Evolutionary conservation across 2,888 invertebrate species (phyloP), one percentile per base, ranked within the genome.

Genomic region (Drosophila parthenogenetica): DNA sequence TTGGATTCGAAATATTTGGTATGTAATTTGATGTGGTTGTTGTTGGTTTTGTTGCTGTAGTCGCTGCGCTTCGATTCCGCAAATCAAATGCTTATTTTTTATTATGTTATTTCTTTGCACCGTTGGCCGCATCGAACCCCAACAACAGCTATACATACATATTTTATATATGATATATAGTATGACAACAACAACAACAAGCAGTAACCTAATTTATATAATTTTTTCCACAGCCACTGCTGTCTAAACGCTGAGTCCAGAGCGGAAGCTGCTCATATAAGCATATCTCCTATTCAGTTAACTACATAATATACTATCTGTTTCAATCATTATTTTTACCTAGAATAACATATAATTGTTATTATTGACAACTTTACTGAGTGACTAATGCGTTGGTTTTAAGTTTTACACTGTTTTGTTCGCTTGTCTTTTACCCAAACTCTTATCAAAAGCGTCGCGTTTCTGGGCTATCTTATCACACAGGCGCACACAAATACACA

Each of bases 231-330:
- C 45, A 79, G 79, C 14, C 73, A 74, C 43, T 61, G 60, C 43
- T 54, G 49, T 39, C 66, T 70, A 77, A 79, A 74, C 53, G 74
- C 5, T 22, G 46, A 16, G 53, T 25, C 42, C 59, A 53, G 65
- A 78, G 77, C 85, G 83, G 83, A 84, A 83, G 83, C 83, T 84
- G 83, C 83, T 84, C 83, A 84, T 81, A 83, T 68, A 54, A 75
- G 83, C 83, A 84, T 84, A 81, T 84, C 83, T 85, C 83, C 83
- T 63, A 63, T 71, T 63, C 22, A 53, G 37, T 46, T 48, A 25
- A 29, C 10, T 40, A 46, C 29, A 54, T 29, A 45, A 39, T 49
- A 22, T 48, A 13, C 14, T 0, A 7, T 39, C 43, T 32, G 37
- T 16, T 43, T 35, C 8, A 19, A 49, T 35, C 46, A 46, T 37